Evolutionary conservation across 2,113 vertebrate species (phyloP).

Genomic region (Taxidea taxus): DNA sequence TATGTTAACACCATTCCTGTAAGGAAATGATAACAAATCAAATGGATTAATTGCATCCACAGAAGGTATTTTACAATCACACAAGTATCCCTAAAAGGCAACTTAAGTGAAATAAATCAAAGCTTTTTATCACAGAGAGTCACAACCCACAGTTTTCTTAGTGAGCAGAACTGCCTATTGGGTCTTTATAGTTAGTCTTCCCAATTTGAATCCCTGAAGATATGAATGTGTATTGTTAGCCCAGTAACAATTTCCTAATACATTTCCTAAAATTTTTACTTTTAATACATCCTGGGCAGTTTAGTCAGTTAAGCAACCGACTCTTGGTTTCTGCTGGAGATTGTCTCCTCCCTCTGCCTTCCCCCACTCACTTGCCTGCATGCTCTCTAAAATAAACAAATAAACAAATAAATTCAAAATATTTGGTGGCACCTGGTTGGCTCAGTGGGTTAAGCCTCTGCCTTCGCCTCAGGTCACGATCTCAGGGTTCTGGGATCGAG

Average conservation of each 20-base stretch:
- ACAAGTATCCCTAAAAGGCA: background rate
- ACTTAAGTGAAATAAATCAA: background rate
- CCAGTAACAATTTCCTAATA: background rate
- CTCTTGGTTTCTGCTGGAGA: background rate
- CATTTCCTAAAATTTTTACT: background rate
- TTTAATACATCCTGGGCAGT: background rate
- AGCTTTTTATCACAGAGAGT: background rate
- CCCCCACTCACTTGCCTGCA: background rate
- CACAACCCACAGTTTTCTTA: background rate
- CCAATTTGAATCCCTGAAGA: background rate
- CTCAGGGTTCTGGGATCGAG: too few species aligned
- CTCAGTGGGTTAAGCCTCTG: too few species aligned
- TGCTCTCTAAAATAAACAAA: background rate
- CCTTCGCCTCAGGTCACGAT: too few species aligned
- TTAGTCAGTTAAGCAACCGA: background rate
- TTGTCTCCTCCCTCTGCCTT: background rate
- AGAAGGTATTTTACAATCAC: background rate
- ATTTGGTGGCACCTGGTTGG: too few species aligned
- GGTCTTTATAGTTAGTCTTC: background rate
- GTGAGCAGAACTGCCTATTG: background rate
- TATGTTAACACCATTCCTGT: background rate
- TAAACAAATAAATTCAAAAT: too few species aligned
- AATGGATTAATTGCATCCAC: background rate
- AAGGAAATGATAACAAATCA: slow-evolving; percentile 25
- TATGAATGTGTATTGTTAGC: background rate